A percentile compares a stretch with the other conserved stretches of the same genome.
Conservation (phyloP, 2,113 vertebrate genomes). For the Mirounga angustirostris region DNA sequence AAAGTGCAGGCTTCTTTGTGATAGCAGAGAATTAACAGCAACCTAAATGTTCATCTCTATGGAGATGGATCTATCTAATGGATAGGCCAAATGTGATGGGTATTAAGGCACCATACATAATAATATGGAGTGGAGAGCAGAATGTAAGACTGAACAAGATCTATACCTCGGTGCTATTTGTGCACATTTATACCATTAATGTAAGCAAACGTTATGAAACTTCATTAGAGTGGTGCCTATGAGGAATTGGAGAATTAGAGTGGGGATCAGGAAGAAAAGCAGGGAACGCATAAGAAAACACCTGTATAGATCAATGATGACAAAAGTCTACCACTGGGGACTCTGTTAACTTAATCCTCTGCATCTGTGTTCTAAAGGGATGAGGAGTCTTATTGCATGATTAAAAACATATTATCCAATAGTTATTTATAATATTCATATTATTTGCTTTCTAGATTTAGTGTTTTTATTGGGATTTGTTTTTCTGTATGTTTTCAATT, state of each 20-base stretch:
- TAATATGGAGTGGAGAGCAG: background rate
- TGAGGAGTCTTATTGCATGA: background rate
- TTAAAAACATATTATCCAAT: background rate
- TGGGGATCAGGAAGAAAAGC: background rate
- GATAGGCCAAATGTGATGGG: background rate
- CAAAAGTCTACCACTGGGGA: background rate
- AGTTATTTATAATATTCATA: background rate
- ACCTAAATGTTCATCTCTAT: background rate
- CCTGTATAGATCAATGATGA: background rate
- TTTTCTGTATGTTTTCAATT: background rate
- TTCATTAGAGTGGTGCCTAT: background rate
- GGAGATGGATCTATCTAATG: too few relatives aligned
- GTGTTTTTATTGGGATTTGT: conserved; percentile 7
- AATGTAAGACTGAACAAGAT: background rate
- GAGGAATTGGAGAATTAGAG: background rate
- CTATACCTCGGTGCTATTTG: background rate
- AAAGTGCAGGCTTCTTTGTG: background rate
- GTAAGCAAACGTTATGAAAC: background rate
- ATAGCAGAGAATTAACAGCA: background rate
- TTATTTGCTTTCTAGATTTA: background rate
- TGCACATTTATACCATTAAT: background rate
- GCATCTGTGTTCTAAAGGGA: background rate
- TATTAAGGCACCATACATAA: background rate
- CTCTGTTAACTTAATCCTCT: background rate
- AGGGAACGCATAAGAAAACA: background rate